These are phyloP conservation scores for Acanthopagrus latus DNA, from an alignment of 2,797 vertebrate genomes.

Conservation along the genomic window DNA sequence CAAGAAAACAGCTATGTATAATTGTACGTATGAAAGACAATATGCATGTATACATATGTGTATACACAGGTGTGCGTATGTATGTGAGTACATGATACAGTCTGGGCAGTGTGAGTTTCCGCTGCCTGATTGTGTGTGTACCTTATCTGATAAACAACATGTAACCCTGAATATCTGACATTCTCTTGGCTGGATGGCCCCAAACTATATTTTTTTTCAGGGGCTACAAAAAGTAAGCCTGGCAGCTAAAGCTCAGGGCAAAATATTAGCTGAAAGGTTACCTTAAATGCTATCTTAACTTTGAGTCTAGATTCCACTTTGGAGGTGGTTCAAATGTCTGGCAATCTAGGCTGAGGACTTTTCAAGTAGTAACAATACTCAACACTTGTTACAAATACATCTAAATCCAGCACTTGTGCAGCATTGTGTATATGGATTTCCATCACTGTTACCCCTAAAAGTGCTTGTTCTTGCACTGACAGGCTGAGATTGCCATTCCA, in stretches of 20 bases:
- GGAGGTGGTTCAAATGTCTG: conserved; percentile 46
- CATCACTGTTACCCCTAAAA: conserved; percentile 44
- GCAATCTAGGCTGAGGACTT: conserved; percentile 37
- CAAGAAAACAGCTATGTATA: conserved; percentile 57
- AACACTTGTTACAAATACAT: conserved; percentile 62
- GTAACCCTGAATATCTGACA: conserved; percentile 72
- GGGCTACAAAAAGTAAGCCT: conserved; percentile 23
- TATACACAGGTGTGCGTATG: conserved; percentile 75
- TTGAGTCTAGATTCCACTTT: conserved; percentile 50
- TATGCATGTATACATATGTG: conserved; percentile 67
- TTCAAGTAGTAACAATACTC: conserved; percentile 56
- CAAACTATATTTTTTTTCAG: conserved; percentile 62
- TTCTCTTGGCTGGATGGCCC: conserved; percentile 70
- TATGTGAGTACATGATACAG: conserved; percentile 49
- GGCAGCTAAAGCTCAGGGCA: conserved; percentile 47
- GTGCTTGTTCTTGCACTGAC: no score
- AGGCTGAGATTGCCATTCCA: no score
- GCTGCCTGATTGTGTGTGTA: conserved; percentile 82
- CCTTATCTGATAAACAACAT: conserved; percentile 83
- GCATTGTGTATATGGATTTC: conserved; percentile 42
- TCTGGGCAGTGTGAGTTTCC: conserved; percentile 68
- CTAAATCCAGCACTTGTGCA: conserved; percentile 52
- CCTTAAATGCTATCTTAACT: conserved; percentile 48
- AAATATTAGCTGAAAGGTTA: conserved; percentile 39
- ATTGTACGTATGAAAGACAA: conserved; percentile 73